Evolutionary conservation across 2,888 invertebrate species (phyloP).

Genomic region (Cactoblastis cactorum): DNA sequence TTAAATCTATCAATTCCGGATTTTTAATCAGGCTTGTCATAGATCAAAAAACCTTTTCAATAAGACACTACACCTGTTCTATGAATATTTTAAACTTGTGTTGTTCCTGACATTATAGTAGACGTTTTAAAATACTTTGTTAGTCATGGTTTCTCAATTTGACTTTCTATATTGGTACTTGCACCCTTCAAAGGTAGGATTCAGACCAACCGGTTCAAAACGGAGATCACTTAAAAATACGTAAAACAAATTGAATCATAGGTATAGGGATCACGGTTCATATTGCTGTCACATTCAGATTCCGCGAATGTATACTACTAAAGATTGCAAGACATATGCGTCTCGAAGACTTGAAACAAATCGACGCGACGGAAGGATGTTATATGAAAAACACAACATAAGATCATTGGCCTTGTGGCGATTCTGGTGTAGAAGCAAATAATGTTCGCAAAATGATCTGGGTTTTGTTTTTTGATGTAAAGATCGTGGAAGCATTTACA

Average conservation of each 20-base stretch:
- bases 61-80: background rate
- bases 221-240: no score
- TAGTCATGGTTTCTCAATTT: background rate
- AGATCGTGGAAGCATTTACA: no score
- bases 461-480: no score
- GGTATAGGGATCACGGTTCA: no score
- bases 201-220: no score
- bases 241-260: no score
- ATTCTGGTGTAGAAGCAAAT: background rate
- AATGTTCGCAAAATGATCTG: background rate
- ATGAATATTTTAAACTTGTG: background rate
- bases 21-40: background rate
- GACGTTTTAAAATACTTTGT: background rate
- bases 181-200: background rate
- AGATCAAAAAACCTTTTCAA: background rate
- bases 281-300: no score
- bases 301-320: no score
- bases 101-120: slow-evolving; percentile 3
- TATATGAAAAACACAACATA: slow-evolving; percentile 10
- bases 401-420: background rate
- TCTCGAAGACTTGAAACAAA: background rate
- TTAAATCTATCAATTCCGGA: background rate
- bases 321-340: slow-evolving; percentile 16
- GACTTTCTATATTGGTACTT: background rate
- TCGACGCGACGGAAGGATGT: slow-evolving; percentile 4